Evolutionary conservation across 2,113 vertebrate genomes (phyloP).

Genomic region (Eublepharis macularius): DNA sequence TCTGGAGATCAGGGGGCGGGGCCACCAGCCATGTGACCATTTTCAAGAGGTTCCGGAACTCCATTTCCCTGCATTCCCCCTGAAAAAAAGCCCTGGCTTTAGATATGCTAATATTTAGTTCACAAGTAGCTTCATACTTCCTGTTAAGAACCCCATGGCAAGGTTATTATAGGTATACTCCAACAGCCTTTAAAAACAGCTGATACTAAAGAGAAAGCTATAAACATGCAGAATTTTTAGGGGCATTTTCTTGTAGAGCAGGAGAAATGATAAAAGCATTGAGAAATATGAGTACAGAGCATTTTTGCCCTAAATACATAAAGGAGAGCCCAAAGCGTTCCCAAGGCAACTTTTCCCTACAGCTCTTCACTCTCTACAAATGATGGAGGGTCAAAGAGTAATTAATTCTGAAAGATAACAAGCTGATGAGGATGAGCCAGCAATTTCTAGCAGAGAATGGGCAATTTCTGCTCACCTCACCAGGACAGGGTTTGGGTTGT

Average conservation of each 20-base stretch:
- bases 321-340: fast-evolving
- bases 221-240: background rate
- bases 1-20: too few relatives aligned
- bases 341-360: background rate
- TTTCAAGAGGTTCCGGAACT: too few relatives aligned
- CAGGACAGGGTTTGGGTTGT: background rate
- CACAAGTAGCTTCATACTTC: too few relatives aligned
- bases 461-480: background rate
- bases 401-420: background rate
- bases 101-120: too few relatives aligned
- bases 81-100: too few relatives aligned
- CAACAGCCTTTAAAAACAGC: background rate
- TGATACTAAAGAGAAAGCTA: background rate
- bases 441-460: background rate
- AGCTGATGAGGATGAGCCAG: slow-evolving; percentile 6
- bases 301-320: background rate
- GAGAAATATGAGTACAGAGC: slow-evolving; percentile 30
- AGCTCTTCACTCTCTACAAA: background rate
- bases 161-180: background rate
- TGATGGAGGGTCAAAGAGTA: background rate
- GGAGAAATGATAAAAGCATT: background rate
- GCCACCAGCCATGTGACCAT: too few relatives aligned
- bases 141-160: background rate
- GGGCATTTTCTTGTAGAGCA: background rate
- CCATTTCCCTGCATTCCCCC: too few relatives aligned